Conservation (phyloP, 2,888 invertebrate species). For the Hirtodrosophila cameraria region DNA sequence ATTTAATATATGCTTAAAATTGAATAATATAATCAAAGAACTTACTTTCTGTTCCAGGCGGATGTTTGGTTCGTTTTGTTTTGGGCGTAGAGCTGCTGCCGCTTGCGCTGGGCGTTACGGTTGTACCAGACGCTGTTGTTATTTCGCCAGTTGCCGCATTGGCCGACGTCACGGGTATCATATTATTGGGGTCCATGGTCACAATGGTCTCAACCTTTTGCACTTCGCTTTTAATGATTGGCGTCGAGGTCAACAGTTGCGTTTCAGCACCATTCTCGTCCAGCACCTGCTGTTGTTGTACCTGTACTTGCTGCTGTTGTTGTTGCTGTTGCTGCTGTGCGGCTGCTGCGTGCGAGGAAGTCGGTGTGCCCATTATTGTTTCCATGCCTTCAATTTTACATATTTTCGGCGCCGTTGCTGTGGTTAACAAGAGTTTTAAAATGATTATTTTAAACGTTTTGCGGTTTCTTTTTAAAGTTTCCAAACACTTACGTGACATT, state of each 20-base stretch:
- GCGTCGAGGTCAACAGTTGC: constrained; percentile 76
- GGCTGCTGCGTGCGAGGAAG: constrained; percentile 72
- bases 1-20: no score
- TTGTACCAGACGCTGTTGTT: constrained; percentile 61
- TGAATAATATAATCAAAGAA: constrained; percentile 7
- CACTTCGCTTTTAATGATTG: constrained; percentile 82
- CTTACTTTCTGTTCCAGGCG: constrained; percentile 72
- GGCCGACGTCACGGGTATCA: constrained; percentile 74
- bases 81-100: constrained; percentile 64
- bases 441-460: not conserved
- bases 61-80: constrained; percentile 73
- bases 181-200: constrained; percentile 81
- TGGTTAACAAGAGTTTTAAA: not conserved
- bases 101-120: constrained; percentile 53
- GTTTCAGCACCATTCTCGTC: constrained; percentile 78
- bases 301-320: constrained; percentile 62
- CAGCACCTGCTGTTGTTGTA: constrained; percentile 68
- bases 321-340: constrained; percentile 58
- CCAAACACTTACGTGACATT: constrained; percentile 81
- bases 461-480: not conserved
- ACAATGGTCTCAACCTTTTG: constrained; percentile 82
- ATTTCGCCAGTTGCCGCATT: constrained; percentile 70
- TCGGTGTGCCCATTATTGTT: constrained; percentile 81
- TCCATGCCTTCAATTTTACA: constrained; percentile 83
- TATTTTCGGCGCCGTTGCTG: constrained; percentile 82